Base-by-base conservation (phyloP, 2,113 vertebrate genomes). In the Formicarius rufipectus region DNA sequence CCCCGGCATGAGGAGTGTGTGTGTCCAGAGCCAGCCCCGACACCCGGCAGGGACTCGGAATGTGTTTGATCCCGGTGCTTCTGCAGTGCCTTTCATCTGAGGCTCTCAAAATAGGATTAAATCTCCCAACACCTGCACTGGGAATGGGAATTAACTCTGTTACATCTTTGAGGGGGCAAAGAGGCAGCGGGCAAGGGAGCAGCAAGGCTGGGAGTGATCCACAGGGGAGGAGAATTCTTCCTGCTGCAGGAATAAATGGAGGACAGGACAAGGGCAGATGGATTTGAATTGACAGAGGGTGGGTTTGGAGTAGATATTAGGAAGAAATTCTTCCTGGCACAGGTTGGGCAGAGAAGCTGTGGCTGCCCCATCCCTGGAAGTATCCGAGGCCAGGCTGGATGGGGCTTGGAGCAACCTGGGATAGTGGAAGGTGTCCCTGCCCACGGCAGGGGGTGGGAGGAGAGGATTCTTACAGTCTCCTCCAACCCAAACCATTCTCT, bases 1-100 rank as follows among this genome's bases (percentile, higher is more conserved):
- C 58, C 5, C 1, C 2, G 3, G 2, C 44, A 5, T 0, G 0
- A 9, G 52, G 64, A 23, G 2, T 33, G 39, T 0, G 0, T 4
- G 58, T 68, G 80, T 9, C 58, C 63, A 6, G 68, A 20, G 14
- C 56, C 25, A 37, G 23, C 47, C 47, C 67, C 2, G 1, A 71
- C 63, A n/a, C 56, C 28, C 76, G 22, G 72, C 15, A 3, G 56
- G 28, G 37, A 14, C 9, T 20, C 10, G 30, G 67, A 13, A 30
- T 1, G n/a, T 6, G 0, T 28, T 11, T 2, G 6, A 16, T 39
- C 13, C 31, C 1, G 4, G 19, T 17, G 63, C 12, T 42, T 11
- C 68, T 18, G 35, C 22, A 6, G 18, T 3, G 56, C 86, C 31
- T 84, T 50, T 45, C 53, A 47, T 23, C 62, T 2, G 4, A 39